Evolutionary conservation across 2,888 invertebrate genomes (phyloP), one percentile per base, ranked within the genome.

Genomic region (Chaetogeoica ovagalla): DNA sequence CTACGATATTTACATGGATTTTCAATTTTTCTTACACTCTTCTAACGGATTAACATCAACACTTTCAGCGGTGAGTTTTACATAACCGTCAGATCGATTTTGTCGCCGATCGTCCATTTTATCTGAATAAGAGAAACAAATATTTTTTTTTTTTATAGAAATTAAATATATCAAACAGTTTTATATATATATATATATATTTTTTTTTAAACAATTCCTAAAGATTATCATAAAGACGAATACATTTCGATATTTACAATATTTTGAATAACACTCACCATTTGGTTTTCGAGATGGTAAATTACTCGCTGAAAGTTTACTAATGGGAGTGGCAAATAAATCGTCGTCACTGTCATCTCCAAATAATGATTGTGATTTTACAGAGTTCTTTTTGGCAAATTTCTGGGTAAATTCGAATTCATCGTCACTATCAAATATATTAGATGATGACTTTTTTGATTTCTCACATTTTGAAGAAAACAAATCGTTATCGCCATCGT

Each of bases 391-490:
- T 71, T 79, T 79, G 13, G 39, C 21, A 48, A 63, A 70, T 57
- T 43, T 79, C 9, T 71, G 57, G 5, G 55, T 63, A 43, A 79
- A 79, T 19, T 79, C 79, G 30, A 57, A 70, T 70, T 79, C 79
- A 63, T 79, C 75, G 57, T 79, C 79, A 43, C 79, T 79, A n/a
- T 79, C 79, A 63, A 79, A 79, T 71, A 79, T 39, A 63, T 63
- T 79, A 6, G 63, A 79, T 43, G 63, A 39, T 1, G 17, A 2
- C 30, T 60, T 60, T 17, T 70, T 70, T 19, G 57, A 48, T 48
- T 73, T 82, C 21, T 57, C 63, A 21, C 62, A 23, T 77, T 59
- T 72, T 15, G 11, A 0, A 63, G 81, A 82, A 21, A 82, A 77
- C 52, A 81, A 15, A 66, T 82, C 71, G 17, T 82, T 69, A 48